Percentiles rank a stretch among this genome's conserved stretches.
phyloP scores from a whole-genome alignment of 2,797 vertebrate genomes.

The Sarcoramphus papa region DNA sequence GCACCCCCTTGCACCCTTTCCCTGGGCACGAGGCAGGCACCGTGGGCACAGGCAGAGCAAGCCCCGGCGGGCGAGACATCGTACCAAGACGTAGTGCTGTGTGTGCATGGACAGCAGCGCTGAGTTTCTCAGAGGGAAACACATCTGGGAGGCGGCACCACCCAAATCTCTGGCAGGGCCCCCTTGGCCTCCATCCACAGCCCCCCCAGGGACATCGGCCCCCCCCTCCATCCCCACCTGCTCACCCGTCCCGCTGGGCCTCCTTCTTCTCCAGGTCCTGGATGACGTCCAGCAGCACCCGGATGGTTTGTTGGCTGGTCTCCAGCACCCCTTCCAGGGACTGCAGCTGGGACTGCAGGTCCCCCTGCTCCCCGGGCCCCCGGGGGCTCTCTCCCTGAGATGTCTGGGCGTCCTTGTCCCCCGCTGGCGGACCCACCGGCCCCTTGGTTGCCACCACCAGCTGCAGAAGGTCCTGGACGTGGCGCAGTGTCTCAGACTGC shows the following conservation, averaged over 20 bases:
- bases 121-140: not conserved
- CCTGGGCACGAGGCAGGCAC: not conserved
- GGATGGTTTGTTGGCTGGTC: conserved; percentile 89
- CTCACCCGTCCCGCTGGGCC: conserved; percentile 86
- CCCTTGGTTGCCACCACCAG: conserved; percentile 79
- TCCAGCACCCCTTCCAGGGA: conserved; percentile 87
- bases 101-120: fast-evolving
- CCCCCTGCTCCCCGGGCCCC: conserved; percentile 69
- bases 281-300: conserved; percentile 87
- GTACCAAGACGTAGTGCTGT: fast-evolving
- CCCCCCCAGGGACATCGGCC: fast-evolving
- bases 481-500: conserved; percentile 76
- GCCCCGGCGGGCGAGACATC: fast-evolving
- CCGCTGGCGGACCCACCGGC: conserved; percentile 72
- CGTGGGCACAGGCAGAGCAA: fast-evolving
- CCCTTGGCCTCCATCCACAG: not conserved
- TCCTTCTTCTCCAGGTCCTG: conserved; percentile 91
- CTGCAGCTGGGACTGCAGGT: conserved; percentile 82
- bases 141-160: fast-evolving
- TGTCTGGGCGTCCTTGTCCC: conserved; percentile 67
- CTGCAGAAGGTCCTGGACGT: conserved; percentile 82
- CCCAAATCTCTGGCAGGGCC: not conserved
- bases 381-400: conserved; percentile 35
- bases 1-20: not conserved
- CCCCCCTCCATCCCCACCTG: not conserved